Conservation (phyloP, 2,888 invertebrate genomes). For the Rhagophthalmus giganteus region DNA sequence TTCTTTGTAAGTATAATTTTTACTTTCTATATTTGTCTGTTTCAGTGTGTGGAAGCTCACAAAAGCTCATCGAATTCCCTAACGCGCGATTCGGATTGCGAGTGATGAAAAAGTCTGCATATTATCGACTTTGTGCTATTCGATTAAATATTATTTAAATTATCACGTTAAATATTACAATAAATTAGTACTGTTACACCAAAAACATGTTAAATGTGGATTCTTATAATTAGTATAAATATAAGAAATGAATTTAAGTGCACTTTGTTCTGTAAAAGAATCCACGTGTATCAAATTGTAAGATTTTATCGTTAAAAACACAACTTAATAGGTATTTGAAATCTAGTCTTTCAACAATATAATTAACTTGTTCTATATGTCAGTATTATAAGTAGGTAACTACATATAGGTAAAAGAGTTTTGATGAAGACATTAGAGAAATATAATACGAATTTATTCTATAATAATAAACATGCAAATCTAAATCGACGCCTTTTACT, state of each 20-base stretch:
- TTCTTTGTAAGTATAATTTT: neutral
- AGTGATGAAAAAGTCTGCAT: constrained; percentile 9
- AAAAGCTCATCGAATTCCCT: constrained; percentile 10
- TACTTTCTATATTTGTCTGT: constrained; percentile 1
- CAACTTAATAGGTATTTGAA: neutral
- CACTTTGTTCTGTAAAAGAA: constrained; percentile 17
- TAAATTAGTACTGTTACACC: neutral
- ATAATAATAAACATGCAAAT: too few species aligned
- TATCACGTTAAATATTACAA: neutral
- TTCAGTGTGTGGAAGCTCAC: constrained; percentile 16
- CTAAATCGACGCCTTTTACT: too few species aligned
- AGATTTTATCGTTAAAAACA: neutral
- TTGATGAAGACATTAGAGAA: too few species aligned
- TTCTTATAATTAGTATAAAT: constrained; percentile 5
- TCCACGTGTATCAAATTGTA: neutral
- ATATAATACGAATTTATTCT: too few species aligned
- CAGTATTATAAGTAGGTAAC: neutral
- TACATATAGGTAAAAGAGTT: too few species aligned
- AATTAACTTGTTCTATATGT: neutral
- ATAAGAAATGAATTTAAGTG: constrained; percentile 11
- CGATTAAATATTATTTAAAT: neutral
- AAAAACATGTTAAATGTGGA: neutral
- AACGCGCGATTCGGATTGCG: constrained; percentile 12
- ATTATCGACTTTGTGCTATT: neutral
- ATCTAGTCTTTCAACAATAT: constrained; percentile 8